Conservation (phyloP, 2,888 invertebrate genomes). For the Malacosoma neustria region DNA sequence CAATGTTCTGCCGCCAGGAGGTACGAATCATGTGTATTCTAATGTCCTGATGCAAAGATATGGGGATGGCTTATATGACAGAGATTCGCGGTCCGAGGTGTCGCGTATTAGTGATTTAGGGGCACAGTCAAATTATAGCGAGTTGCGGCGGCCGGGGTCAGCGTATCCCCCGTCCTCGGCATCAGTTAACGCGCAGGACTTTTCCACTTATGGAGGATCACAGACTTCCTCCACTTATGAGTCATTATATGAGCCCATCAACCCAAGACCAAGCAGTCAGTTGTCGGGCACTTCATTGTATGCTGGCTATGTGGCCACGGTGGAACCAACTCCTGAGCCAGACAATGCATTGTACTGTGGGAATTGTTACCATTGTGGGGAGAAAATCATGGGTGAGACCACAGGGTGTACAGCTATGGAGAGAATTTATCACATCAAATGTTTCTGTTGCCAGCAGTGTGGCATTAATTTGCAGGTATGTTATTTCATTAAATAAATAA, state of each 20-base stretch:
- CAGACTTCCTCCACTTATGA: slow-evolving; percentile 80
- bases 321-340: slow-evolving; percentile 86
- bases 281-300: slow-evolving; percentile 76
- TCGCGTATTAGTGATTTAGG: slow-evolving; percentile 66
- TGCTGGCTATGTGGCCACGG: slow-evolving; percentile 78
- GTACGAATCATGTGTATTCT: slow-evolving; percentile 66
- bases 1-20: slow-evolving; percentile 62
- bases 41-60: slow-evolving; percentile 64
- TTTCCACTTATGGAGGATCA: slow-evolving; percentile 72
- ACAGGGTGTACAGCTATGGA: slow-evolving; percentile 99
- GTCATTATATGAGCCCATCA: slow-evolving; percentile 78
- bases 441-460: slow-evolving; percentile 96
- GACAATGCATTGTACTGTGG: slow-evolving; percentile 84
- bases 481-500: slow-evolving; percentile 3
- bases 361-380: slow-evolving; percentile 93
- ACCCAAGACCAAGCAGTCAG: slow-evolving; percentile 75
- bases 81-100: slow-evolving; percentile 54
- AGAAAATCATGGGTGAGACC: slow-evolving; percentile 94
- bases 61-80: slow-evolving; percentile 67
- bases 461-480: slow-evolving; percentile 84
- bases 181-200: slow-evolving; percentile 68
- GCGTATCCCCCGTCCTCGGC: slow-evolving; percentile 71
- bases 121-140: slow-evolving; percentile 78
- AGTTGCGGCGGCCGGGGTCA: slow-evolving; percentile 74
- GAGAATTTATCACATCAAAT: slow-evolving; percentile 95